Evolutionary conservation across 2,113 vertebrate species (phyloP), one percentile per base, ranked within the genome.

Genomic region (Onychostoma macrolepis): DNA sequence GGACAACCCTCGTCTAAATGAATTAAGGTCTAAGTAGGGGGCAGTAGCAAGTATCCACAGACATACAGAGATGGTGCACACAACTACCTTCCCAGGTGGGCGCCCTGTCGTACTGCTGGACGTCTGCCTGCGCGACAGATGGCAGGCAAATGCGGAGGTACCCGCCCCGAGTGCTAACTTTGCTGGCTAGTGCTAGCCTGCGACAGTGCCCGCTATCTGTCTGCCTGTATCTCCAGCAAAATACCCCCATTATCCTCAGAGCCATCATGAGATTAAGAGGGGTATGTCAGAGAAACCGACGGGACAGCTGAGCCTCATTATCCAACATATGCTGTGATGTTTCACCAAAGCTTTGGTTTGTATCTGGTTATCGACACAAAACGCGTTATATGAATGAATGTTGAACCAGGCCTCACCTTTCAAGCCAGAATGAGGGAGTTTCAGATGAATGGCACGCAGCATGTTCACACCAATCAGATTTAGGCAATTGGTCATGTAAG

Each of bases 51-150:
- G 82, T 28, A 10, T 45, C 83, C 56, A 89, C 76, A 89, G 84
- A 72, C 63, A 53, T 89, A 89, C 86, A 41, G 26, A 88, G 80
- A 89, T 89, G 75, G 80, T 86, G 90, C 86, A 89, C 76, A 89
- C 83, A 89, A 85, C 89, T 80, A 89, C 87, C 63, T 91, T 88
- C 91, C 89, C 88, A 88, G 82, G 36, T 89, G 90, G 87, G 85
- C 90, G 91, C 90, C 89, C 90, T 88, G 84, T 84, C 90, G 85
- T 86, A 71, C 90, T 93, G 90, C 89, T 95, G 93, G 93, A 94
- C 91, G 87, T 58, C 90, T 87, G 93, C 93, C 94, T 93, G 93
- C 74, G 91, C 91, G 92, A 94, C 95, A 95, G 95, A 95, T 95
- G 95, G 95, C 90, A 91, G 91, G 87, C 90, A 92, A 94, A 89